Percentiles rank a stretch among this genome's conserved stretches.
These are phyloP conservation scores for Hemistola chrysoprasaria DNA, from an alignment of 2,888 invertebrate genomes.

Conservation along the genomic window DNA sequence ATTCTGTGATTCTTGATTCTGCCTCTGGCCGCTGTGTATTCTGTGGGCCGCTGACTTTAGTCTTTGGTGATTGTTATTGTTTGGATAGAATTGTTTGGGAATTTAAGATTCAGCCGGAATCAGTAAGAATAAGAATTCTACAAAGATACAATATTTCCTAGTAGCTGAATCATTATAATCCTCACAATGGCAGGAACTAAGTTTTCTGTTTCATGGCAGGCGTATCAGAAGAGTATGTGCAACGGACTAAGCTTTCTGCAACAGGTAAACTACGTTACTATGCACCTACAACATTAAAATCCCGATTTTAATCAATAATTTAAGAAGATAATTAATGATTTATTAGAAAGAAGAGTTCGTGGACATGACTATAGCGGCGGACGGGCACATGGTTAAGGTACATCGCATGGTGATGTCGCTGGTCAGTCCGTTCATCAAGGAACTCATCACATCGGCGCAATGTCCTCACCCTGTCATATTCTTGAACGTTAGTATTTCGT, in stretches of 20 bases:
- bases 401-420: conserved; percentile 66
- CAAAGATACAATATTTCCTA: too few species aligned
- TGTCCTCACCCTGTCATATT: conserved; percentile 69
- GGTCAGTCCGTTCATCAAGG: conserved; percentile 67
- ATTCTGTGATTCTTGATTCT: too few species aligned
- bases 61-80: too few species aligned
- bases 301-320: not conserved
- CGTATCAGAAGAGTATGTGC: conserved; percentile 58
- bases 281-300: not conserved
- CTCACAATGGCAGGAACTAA: conserved; percentile 39
- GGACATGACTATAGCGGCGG: conserved; percentile 72
- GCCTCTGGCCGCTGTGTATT: too few species aligned
- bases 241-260: conserved; percentile 59
- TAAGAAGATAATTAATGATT: not conserved
- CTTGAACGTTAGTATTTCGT: conserved; percentile 65
- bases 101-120: too few species aligned
- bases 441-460: conserved; percentile 55
- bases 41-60: too few species aligned
- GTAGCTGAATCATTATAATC: too few species aligned
- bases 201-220: conserved; percentile 56
- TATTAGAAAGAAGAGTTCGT: conserved; percentile 55
- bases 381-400: conserved; percentile 68
- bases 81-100: too few species aligned
- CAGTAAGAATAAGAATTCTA: too few species aligned
- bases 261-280: conserved; percentile 46